Base-by-base conservation (phyloP, 2,797 vertebrate species). In the Masticophis lateralis region DNA sequence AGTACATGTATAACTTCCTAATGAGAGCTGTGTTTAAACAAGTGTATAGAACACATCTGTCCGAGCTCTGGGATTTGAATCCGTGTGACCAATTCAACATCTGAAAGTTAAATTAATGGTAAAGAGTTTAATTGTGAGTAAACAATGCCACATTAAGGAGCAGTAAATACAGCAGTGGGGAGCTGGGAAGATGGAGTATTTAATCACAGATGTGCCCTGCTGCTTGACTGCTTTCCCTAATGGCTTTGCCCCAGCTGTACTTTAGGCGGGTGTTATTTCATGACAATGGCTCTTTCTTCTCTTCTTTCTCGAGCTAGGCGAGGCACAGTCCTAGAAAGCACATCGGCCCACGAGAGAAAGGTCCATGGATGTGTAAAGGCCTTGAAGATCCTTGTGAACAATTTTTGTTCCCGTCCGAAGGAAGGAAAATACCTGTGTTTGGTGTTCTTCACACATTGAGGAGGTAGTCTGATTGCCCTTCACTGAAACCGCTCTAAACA, bases 91-190 rank as follows among this genome's bases (percentile, higher is more conserved):
- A 95, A 96, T 97, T 96, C 96, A 90, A 97, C 96, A 92, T 92
- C 97, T 96, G 97, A 96, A 98, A 97, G 98, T 89, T 97, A 97
- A 98, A 98, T 98, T 97, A 97, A 97, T 95, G 97, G 97, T 69
- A 94, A 97, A 96, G 97, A 96, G 97, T 98, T 98, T 97, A 98
- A 98, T 97, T 98, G 98, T 96, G 97, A 97, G 98, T 97, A 97
- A 98, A 98, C 97, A 98, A 98, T 97, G 91, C 95, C 92, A 86
- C 97, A 96, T 97, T 95, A 97, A 97, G 97, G 96, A 97, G 97
- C 97, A 92, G 96, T 96, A 97, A 98, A 96, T 97, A 97, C 97
- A 97, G 97, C 97, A 94, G 97, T 79, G 94, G 97, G 97, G 96
- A 43, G 95, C 96, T 51, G 53, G 32, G 53, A 91, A 88, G 94